phyloP scores from a whole-genome alignment of 2,888 invertebrate genomes.

The Masnerella sp. region DNA sequence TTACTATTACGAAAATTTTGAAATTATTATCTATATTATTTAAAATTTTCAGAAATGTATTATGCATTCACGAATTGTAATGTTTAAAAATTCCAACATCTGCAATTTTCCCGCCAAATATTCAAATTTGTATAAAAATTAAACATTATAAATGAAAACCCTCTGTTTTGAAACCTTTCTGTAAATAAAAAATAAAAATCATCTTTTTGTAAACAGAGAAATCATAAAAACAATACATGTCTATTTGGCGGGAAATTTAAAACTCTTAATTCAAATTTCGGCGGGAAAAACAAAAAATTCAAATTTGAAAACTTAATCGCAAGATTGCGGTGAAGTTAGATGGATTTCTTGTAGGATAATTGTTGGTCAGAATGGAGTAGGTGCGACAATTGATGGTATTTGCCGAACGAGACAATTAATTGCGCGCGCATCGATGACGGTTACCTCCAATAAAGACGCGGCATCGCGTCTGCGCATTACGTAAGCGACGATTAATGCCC shows the following conservation, averaged over 20 bases:
- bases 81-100: too few species aligned
- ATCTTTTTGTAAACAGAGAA: too few species aligned
- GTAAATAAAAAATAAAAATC: too few species aligned
- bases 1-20: too few species aligned
- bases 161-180: not conserved
- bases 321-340: too few species aligned
- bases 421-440: conserved; percentile 51
- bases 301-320: not conserved
- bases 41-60: too few species aligned
- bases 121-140: too few species aligned
- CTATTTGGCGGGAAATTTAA: not conserved
- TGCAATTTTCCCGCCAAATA: not conserved
- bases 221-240: too few species aligned
- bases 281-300: conserved; percentile 12
- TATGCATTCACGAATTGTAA: too few species aligned
- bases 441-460: conserved; percentile 40
- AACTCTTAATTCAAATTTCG: not conserved
- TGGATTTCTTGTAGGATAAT: too few species aligned
- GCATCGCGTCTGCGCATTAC: conserved; percentile 62
- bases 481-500: conserved; percentile 69
- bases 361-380: conserved; percentile 31
- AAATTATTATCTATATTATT: too few species aligned
- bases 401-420: conserved; percentile 40
- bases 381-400: conserved; percentile 44
- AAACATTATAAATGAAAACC: too few species aligned